Conservation (phyloP, 2,113 vertebrate species). For the Oreochromis spilurus region DNA sequence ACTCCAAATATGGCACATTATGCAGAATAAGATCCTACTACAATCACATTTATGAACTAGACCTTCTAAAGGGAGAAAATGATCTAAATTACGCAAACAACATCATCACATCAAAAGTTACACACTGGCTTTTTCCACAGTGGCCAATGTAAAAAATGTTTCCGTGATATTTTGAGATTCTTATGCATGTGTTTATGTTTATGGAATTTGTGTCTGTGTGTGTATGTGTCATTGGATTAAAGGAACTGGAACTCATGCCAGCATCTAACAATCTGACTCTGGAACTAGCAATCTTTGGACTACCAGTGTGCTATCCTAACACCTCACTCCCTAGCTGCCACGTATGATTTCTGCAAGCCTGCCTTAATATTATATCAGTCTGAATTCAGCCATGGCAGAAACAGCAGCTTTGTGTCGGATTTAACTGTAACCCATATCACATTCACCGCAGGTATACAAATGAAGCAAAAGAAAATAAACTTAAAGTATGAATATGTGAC, state of each 20-base stretch:
- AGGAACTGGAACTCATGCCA: neutral
- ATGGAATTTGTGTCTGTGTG: no score
- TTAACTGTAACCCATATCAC: neutral
- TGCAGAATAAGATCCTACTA: neutral
- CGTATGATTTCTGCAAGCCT: neutral
- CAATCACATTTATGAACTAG: no score
- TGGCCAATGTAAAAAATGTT: no score
- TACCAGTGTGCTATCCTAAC: neutral
- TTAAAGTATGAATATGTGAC: neutral
- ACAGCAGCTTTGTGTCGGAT: neutral
- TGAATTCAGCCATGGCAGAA: neutral
- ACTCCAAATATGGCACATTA: neutral
- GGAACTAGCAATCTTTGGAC: neutral
- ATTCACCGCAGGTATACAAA: neutral
- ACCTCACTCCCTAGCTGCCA: neutral
- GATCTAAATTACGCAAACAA: no score
- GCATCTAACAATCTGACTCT: neutral
- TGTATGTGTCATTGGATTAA: no score
- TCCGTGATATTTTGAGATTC: no score
- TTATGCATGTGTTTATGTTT: no score
- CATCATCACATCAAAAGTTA: no score
- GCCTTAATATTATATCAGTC: neutral
- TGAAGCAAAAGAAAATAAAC: neutral
- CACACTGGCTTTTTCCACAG: no score
- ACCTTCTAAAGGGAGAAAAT: no score